Conservation (phyloP, 53 echinoderm and acorn worm genomes). For the Echinarachnius parma region DNA sequence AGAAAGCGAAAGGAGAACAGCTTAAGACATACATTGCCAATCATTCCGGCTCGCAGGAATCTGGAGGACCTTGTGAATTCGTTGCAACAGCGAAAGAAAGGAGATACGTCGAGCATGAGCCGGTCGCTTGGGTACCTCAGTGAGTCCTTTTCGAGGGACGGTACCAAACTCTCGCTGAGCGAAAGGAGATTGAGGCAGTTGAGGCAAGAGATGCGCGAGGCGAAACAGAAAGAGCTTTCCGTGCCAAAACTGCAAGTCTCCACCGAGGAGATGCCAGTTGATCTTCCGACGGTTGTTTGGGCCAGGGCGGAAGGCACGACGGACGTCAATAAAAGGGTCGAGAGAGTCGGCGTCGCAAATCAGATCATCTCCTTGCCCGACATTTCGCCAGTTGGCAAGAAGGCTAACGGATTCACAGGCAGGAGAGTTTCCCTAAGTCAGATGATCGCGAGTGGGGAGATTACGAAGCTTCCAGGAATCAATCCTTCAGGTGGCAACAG, state of each 20-base stretch:
- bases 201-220: conserved; percentile 28
- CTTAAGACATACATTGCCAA: conserved; percentile 42
- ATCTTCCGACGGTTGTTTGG: conserved; percentile 7
- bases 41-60: conserved; percentile 32
- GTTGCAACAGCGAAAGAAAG: conserved; percentile 47
- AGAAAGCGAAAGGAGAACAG: conserved; percentile 27
- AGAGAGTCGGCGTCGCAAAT: conserved; percentile 30
- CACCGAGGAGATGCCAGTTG: background rate
- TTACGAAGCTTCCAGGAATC: conserved; percentile 67
- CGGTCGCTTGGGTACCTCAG: conserved; percentile 58
- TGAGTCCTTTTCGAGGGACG: conserved; percentile 37
- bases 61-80: conserved; percentile 58
- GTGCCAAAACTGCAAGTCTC: conserved; percentile 9
- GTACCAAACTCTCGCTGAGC: conserved; percentile 27
- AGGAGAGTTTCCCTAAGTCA: conserved; percentile 74
- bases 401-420: background rate
- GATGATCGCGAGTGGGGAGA: conserved; percentile 65
- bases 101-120: conserved; percentile 42
- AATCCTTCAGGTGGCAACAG: background rate
- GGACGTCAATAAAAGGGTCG: background rate
- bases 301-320: background rate
- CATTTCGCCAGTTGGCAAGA: conserved; percentile 20
- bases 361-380: conserved; percentile 65
- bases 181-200: conserved; percentile 38
- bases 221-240: conserved; percentile 27